phyloP scores from a whole-genome alignment of 37 sponge, comb jelly and placozoan genomes.

The Spongilla lacustris region DNA sequence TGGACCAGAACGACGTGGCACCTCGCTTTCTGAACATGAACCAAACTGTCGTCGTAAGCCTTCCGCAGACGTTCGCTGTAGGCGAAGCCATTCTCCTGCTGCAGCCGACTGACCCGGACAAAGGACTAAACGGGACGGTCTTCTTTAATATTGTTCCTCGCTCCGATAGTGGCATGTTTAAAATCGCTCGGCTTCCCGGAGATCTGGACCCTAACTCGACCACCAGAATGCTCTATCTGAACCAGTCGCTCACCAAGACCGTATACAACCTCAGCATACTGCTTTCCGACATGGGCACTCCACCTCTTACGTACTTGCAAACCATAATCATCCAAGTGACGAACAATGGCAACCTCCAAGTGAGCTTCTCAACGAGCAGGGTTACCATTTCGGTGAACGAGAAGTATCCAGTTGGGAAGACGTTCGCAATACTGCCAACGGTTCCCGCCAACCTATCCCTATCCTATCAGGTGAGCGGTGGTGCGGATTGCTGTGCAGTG shows the following conservation, averaged over 20 bases:
- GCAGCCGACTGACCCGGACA: constrained; percentile 56
- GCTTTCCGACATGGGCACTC: constrained; percentile 47
- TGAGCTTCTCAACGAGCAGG: constrained; percentile 37
- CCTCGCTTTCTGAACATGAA: constrained; percentile 56
- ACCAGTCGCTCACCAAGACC: neutral
- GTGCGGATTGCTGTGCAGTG: neutral
- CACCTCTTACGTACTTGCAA: neutral
- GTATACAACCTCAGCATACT: constrained; percentile 53
- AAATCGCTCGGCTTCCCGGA: constrained; percentile 5
- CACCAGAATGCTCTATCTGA: constrained; percentile 19
- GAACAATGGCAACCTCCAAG: constrained; percentile 37
- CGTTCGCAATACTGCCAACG: neutral
- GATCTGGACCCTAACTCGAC: neutral
- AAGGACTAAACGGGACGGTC: constrained; percentile 61
- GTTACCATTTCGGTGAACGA: constrained; percentile 32
- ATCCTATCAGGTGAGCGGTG: neutral
- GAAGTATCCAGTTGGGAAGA: constrained; percentile 31
- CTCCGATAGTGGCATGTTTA: constrained; percentile 47
- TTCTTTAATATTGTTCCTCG: constrained; percentile 43
- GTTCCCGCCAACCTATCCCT: neutral
- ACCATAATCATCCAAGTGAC: constrained; percentile 16
- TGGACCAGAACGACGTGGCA: constrained; percentile 66
- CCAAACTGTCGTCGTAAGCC: neutral
- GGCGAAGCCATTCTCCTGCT: constrained; percentile 25
- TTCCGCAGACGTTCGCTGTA: constrained; percentile 22